Percentiles rank a stretch among this genome's conserved stretches.
Evolutionary conservation across 2,113 vertebrate species (phyloP).

Genomic region (Zapus hudsonius): DNA sequence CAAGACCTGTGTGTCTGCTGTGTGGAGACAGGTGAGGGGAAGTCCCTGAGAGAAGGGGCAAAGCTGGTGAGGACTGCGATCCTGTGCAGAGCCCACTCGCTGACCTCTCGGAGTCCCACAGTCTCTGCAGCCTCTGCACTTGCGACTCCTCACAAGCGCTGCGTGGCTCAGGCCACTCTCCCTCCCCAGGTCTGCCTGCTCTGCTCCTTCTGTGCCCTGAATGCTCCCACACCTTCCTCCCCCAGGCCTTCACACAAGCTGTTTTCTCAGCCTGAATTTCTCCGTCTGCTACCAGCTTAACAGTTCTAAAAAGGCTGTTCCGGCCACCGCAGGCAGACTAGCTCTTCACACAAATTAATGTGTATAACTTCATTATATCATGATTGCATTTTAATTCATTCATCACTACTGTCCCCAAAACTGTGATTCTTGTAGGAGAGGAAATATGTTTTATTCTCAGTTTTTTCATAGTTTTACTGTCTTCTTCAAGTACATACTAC

Average conservation of each 20-base stretch:
- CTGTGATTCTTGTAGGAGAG: background rate
- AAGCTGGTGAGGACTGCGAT: background rate
- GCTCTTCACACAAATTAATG: background rate
- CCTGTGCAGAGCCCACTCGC: background rate
- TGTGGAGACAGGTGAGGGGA: background rate
- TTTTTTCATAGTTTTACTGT: background rate
- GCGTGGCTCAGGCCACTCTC: background rate
- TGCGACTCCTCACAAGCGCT: background rate
- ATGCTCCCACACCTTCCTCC: background rate
- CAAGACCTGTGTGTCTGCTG: background rate
- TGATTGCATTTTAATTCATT: background rate
- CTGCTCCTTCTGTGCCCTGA: background rate
- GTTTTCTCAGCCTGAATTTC: background rate
- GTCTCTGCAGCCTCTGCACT: background rate
- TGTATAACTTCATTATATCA: background rate
- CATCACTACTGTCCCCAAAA: background rate
- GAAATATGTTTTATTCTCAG: background rate
- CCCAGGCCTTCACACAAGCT: conserved; percentile 50
- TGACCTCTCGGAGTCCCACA: background rate
- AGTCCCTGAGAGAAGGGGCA: background rate
- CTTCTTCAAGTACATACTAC: background rate
- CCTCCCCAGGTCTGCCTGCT: background rate
- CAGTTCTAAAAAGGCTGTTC: background rate
- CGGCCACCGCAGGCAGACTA: background rate
- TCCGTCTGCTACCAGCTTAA: background rate